Conservation (phyloP, 2,113 vertebrate species). For the Charadrius vociferus region DNA sequence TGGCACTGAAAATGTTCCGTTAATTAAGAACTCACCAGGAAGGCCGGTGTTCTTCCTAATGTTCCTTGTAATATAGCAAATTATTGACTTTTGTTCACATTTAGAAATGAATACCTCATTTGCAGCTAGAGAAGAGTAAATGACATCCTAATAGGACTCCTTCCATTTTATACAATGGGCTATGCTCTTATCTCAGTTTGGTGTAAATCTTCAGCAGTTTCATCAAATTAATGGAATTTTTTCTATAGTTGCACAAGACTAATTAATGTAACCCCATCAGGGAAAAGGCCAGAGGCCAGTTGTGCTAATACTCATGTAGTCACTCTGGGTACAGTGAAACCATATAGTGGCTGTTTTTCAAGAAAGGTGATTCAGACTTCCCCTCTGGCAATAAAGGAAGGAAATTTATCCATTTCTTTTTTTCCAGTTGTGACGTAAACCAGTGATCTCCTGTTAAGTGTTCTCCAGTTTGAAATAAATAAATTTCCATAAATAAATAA, state of each 20-base stretch:
- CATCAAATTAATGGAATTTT: background rate
- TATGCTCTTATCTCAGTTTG: background rate
- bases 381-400: background rate
- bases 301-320: background rate
- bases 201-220: background rate
- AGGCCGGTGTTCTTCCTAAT: background rate
- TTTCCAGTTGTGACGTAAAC: background rate
- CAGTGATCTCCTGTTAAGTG: background rate
- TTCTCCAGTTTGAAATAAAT: background rate
- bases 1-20: background rate
- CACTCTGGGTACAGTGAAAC: background rate
- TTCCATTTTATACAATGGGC: background rate
- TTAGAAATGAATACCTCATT: slow-evolving; percentile 4
- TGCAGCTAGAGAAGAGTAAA: background rate
- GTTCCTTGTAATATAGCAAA: background rate
- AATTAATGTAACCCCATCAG: background rate
- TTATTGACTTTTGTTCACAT: slow-evolving; percentile 27
- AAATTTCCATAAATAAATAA: background rate
- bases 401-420: background rate
- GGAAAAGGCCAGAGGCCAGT: background rate
- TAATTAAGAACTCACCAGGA: background rate
- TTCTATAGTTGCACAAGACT: background rate
- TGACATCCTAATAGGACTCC: background rate
- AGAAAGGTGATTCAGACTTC: background rate
- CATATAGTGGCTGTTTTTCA: background rate